These are phyloP conservation scores for Porites lutea DNA, from an alignment of 64 coral and sea anemone species.

Conservation along the genomic window DNA sequence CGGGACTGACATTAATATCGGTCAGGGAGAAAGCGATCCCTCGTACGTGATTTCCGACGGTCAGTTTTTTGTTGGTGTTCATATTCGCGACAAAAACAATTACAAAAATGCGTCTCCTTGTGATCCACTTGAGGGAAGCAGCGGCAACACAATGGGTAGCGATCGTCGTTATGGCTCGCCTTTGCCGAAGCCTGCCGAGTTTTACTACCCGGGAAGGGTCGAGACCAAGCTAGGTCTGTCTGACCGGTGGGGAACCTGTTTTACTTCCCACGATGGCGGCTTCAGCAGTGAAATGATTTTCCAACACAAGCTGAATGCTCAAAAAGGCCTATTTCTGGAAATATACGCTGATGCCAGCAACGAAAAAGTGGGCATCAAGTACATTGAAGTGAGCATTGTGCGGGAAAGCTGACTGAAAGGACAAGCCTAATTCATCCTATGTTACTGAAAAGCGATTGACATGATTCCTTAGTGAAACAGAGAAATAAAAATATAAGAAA, in stretches of 20 bases:
- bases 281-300: not conserved
- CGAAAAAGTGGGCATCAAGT: slow-evolving; percentile 38
- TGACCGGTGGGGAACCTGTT: slow-evolving; percentile 53
- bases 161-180: not conserved
- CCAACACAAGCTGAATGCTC: not conserved
- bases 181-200: not conserved
- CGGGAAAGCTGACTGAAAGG: not conserved
- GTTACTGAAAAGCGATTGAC: too few species aligned
- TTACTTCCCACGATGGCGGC: not conserved
- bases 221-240: not conserved
- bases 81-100: not conserved
- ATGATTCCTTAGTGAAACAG: too few species aligned
- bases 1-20: slow-evolving; percentile 1
- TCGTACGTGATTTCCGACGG: slow-evolving; percentile 16
- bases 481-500: too few species aligned
- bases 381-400: slow-evolving; percentile 27
- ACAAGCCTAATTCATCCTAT: too few species aligned
- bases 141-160: not conserved
- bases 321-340: slow-evolving; percentile 24
- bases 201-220: slow-evolving; percentile 13
- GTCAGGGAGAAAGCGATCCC: not conserved
- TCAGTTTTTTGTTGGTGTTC: not conserved
- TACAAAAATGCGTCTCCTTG: not conserved
- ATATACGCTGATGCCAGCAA: not conserved
- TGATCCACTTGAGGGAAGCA: not conserved